phyloP scores from a whole-genome alignment of 2,113 vertebrate species.

The Leptodactylus fuscus region DNA sequence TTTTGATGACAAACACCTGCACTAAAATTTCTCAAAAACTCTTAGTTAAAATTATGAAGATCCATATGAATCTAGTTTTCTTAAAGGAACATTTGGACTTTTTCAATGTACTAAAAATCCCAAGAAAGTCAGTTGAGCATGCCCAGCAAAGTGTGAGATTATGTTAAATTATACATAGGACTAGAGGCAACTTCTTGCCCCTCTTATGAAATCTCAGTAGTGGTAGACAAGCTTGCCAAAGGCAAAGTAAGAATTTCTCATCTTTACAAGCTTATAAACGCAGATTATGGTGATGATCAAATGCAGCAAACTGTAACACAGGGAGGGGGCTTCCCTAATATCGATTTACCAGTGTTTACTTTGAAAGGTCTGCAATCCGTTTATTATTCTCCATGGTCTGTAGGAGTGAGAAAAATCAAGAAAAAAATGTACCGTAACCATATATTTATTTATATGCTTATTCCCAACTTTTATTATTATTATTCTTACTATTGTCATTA shows the following conservation, averaged over 20 bases:
- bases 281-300: constrained; percentile 3
- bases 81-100: not conserved
- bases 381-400: too few relatives aligned
- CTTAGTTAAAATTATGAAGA: not conserved
- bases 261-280: not conserved
- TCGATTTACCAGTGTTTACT: not conserved
- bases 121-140: not conserved
- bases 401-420: too few relatives aligned
- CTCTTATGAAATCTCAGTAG: not conserved
- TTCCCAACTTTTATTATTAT: too few relatives aligned
- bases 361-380: not conserved
- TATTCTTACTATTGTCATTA: too few relatives aligned
- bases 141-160: not conserved
- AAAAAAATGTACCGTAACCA: too few relatives aligned
- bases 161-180: not conserved
- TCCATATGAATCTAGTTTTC: not conserved
- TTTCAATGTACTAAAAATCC: not conserved
- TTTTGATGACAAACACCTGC: too few relatives aligned
- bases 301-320: not conserved
- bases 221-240: not conserved
- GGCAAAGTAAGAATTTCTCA: not conserved
- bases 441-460: too few relatives aligned
- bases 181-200: not conserved
- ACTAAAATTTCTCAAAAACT: too few relatives aligned
- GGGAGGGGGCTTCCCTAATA: not conserved